Base-by-base conservation (phyloP, 2,888 invertebrate genomes). In the Tyria jacobaeae region DNA sequence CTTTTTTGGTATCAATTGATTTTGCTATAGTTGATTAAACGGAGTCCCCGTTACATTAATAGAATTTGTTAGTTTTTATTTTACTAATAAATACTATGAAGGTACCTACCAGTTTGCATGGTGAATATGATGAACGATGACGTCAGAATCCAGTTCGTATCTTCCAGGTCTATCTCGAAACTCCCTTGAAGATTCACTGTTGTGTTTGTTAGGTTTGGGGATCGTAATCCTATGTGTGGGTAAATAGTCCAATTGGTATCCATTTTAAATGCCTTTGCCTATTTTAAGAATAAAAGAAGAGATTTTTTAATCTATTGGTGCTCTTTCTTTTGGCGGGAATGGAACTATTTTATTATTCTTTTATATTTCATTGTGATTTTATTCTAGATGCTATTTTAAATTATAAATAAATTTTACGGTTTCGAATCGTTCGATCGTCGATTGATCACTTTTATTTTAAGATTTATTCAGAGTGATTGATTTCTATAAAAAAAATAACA, bases 91-190 rank as follows among this genome's bases (percentile, higher is more conserved):
- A 21, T 31, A 31, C n/a, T 37, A 35, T 48, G 44, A 5, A 41
- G 21, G 17, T 34, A 68, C 75, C 65, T 87, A 97, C 97, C 98
- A 68, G 98, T 97, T 92, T 98, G 98, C 98, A 98, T 98, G 2
- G 98, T 98, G 84, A 98, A 97, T 71, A 98, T 97, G 80, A 85
- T 84, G 59, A 85, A 85, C 0, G 84, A 84, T 2, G 80, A 81
- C 0, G 97, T 97, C 63, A 98, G 94, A 50, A 98, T 97, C 98
- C 98, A 98, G 76, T 97, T 97, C 15, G 97, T 96, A 81, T 98
- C 98, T 81, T 97, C 97, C 53, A 94, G 88, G 80, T 97, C 98
- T 9, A 95, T 95, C 65, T 95, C 96, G 37, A 97, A 95, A 78
- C 95, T 97, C 17, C 95, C 91, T 53, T 96, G 96, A 0, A 96